Evolutionary conservation across 2,888 invertebrate genomes (phyloP).

Genomic region (Pandemis corylana): DNA sequence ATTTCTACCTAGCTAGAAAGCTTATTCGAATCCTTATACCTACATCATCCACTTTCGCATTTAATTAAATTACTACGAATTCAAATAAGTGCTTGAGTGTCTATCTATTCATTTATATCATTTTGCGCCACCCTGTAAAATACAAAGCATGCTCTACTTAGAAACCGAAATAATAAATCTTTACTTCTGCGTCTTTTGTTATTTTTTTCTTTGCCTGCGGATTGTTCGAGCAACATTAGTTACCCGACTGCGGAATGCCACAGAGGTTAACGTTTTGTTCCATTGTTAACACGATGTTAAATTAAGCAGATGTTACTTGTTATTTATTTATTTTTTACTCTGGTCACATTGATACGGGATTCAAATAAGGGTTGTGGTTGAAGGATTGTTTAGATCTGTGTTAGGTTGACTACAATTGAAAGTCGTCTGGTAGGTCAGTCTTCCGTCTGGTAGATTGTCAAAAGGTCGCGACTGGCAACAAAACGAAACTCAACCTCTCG

Average conservation of each 20-base stretch:
- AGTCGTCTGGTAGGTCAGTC: not conserved
- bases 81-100: not conserved
- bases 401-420: not conserved
- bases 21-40: no score
- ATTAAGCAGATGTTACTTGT: slow-evolving; percentile 37
- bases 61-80: slow-evolving; percentile 1
- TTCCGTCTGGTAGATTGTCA: not conserved
- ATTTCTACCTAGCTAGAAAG: not conserved
- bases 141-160: slow-evolving; percentile 29
- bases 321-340: slow-evolving; percentile 30
- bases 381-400: not conserved
- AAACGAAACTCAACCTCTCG: no score
- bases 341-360: slow-evolving; percentile 15
- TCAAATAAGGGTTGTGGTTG: slow-evolving; percentile 24
- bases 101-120: slow-evolving; percentile 2
- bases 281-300: slow-evolving; percentile 37
- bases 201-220: slow-evolving; percentile 21
- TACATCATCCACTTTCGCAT: not conserved
- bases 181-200: slow-evolving; percentile 33
- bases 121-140: slow-evolving; percentile 13
- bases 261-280: slow-evolving; percentile 34
- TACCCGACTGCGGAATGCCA: slow-evolving; percentile 36
- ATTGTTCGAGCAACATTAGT: slow-evolving; percentile 35
- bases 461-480: no score
- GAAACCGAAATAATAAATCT: slow-evolving; percentile 40